phyloP scores from a whole-genome alignment of 1,140 invertebrate genomes.

The Belonocnema kinseyi region DNA sequence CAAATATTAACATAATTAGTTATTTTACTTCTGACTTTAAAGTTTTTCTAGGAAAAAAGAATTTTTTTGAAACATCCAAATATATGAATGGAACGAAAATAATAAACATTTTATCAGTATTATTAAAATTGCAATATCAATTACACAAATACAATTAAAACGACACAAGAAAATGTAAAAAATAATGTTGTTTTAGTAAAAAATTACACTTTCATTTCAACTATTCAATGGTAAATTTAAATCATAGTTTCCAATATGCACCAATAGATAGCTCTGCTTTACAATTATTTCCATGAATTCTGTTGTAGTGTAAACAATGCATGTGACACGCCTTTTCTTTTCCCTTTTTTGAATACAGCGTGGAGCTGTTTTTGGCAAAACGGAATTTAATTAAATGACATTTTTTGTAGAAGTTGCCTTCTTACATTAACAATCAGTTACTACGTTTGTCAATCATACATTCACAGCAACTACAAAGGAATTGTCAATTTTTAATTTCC shows the following conservation, averaged over 20 bases:
- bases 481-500: too few relatives aligned
- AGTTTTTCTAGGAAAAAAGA: too few relatives aligned
- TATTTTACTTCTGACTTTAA: too few relatives aligned
- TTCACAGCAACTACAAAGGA: too few relatives aligned
- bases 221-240: constrained; percentile 38
- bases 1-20: too few relatives aligned
- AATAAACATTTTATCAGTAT: too few relatives aligned
- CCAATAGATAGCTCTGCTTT: neutral
- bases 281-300: neutral
- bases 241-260: neutral
- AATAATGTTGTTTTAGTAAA: neutral
- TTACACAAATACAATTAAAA: too few relatives aligned
- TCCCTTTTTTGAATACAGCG: neutral
- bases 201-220: neutral
- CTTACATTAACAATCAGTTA: neutral
- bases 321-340: neutral
- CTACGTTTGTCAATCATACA: too few relatives aligned
- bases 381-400: constrained; percentile 28
- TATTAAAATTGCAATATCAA: too few relatives aligned
- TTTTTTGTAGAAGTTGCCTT: neutral
- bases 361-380: constrained; percentile 13
- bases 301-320: constrained; percentile 8
- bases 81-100: too few relatives aligned
- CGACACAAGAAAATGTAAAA: too few relatives aligned
- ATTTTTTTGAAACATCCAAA: too few relatives aligned